Percentiles rank a stretch among this genome's conserved stretches.
Evolutionary conservation across 2,113 vertebrate species (phyloP).

Genomic region (Saccopteryx bilineata): DNA sequence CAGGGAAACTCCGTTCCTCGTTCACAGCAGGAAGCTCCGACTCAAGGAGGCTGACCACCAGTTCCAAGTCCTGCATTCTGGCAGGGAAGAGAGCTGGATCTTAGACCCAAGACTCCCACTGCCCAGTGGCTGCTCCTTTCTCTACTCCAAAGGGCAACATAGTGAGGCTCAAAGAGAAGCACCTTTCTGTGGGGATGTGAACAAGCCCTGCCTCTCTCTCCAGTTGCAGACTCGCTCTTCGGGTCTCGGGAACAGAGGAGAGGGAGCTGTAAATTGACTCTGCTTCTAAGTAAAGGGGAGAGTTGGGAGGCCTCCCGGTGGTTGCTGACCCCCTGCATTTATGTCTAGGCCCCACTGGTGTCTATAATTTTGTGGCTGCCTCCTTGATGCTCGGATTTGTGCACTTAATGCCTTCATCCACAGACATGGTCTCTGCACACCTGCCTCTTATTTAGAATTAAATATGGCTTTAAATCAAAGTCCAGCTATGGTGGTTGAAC

Average conservation of each 20-base stretch:
- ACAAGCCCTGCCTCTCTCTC: neutral
- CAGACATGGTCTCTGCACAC: neutral
- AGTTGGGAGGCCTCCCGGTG: neutral
- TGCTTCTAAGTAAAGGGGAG: neutral
- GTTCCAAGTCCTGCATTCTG: neutral
- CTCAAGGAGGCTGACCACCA: neutral
- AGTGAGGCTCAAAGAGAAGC: neutral
- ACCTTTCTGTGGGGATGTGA: neutral
- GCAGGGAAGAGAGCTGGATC: neutral
- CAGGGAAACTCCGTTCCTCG: neutral
- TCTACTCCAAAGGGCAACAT: neutral
- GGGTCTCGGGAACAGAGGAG: neutral
- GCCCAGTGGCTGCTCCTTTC: neutral
- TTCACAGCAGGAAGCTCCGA: neutral
- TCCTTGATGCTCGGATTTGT: neutral
- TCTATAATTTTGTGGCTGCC: conserved; percentile 44
- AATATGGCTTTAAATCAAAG: conserved; percentile 36
- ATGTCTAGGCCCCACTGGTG: neutral
- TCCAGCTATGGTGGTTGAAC: neutral
- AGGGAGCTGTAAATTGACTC: neutral
- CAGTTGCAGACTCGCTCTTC: neutral
- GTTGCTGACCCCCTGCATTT: neutral
- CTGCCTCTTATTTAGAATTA: neutral
- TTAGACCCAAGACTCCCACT: neutral
- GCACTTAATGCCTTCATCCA: neutral